Evolutionary conservation across 2,113 vertebrate genomes (phyloP).

Genomic region (Pungitius pungitius): DNA sequence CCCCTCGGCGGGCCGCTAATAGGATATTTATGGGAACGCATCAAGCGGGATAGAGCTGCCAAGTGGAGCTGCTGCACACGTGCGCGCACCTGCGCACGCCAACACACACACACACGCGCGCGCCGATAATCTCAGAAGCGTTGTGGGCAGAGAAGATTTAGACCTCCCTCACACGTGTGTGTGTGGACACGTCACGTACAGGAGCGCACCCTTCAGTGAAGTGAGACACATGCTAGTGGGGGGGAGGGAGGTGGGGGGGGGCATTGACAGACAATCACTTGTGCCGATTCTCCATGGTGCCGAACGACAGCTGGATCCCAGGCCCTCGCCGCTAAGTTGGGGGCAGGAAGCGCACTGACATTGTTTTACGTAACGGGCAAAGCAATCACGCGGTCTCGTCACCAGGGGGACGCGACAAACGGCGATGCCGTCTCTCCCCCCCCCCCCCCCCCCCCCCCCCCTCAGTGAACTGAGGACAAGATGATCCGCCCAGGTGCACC

Average conservation of each 20-base stretch:
- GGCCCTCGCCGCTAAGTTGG: slow-evolving; percentile 35
- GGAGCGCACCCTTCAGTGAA: slow-evolving; percentile 20
- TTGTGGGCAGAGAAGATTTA: slow-evolving; percentile 35
- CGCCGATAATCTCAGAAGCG: slow-evolving; percentile 41
- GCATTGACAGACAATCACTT: slow-evolving; percentile 67
- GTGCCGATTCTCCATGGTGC: slow-evolving; percentile 71
- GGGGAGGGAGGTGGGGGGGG: slow-evolving; percentile 1
- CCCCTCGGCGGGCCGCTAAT: slow-evolving; percentile 74
- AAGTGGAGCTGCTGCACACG: slow-evolving; percentile 54
- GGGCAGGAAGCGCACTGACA: slow-evolving; percentile 55
- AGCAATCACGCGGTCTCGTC: slow-evolving; percentile 33
- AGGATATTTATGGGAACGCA: slow-evolving; percentile 77
- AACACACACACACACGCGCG: slow-evolving; percentile 41
- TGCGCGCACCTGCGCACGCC: slow-evolving; percentile 25
- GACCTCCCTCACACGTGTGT: slow-evolving; percentile 38
- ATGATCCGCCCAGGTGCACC: slow-evolving; percentile 65
- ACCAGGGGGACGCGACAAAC: slow-evolving; percentile 53
- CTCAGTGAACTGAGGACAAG: slow-evolving; percentile 56
- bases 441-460: no score
- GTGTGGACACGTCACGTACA: slow-evolving; percentile 35
- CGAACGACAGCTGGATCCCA: slow-evolving; percentile 56
- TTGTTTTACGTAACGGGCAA: slow-evolving; percentile 60
- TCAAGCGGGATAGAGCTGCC: slow-evolving; percentile 70
- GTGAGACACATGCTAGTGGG: slow-evolving; percentile 25
- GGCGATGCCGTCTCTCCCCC: slow-evolving; percentile 26